Evolutionary conservation across 1,140 invertebrate species (phyloP).

Genomic region (Helicoverpa zea): DNA sequence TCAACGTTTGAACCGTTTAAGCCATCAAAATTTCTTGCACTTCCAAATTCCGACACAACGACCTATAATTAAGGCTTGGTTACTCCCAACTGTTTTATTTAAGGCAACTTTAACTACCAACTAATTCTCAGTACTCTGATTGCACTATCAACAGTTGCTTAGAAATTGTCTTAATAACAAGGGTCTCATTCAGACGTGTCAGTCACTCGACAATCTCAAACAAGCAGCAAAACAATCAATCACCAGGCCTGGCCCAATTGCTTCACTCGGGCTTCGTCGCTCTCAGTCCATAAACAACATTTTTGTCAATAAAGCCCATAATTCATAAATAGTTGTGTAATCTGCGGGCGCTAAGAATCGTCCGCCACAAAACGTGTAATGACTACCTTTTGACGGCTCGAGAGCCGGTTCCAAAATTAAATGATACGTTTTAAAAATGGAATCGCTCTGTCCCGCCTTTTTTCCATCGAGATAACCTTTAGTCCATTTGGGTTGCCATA

Average conservation of each 20-base stretch:
- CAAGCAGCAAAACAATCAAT: conserved; percentile 26
- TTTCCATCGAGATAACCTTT: conserved; percentile 86
- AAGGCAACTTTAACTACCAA: conserved; percentile 3
- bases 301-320: conserved; percentile 52
- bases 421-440: conserved; percentile 87
- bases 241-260: conserved; percentile 18
- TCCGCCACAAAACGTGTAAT: conserved; percentile 82
- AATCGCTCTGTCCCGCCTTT: conserved; percentile 86
- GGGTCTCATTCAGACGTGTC: conserved; percentile 14
- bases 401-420: conserved; percentile 86
- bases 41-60: conserved; percentile 29
- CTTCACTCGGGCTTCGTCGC: not conserved
- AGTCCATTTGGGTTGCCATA: conserved; percentile 82
- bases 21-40: conserved; percentile 20
- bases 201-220: conserved; percentile 25
- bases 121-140: conserved; percentile 5
- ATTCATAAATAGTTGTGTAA: conserved; percentile 67
- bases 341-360: conserved; percentile 75
- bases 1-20: conserved; percentile 2
- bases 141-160: conserved; percentile 18
- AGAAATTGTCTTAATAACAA: conserved; percentile 26
- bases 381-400: conserved; percentile 86
- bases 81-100: not conserved
- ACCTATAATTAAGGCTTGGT: conserved; percentile 16
- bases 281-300: conserved; percentile 36